phyloP scores from a whole-genome alignment of 2,888 invertebrate genomes.

The Trissolcus brochymenae region DNA sequence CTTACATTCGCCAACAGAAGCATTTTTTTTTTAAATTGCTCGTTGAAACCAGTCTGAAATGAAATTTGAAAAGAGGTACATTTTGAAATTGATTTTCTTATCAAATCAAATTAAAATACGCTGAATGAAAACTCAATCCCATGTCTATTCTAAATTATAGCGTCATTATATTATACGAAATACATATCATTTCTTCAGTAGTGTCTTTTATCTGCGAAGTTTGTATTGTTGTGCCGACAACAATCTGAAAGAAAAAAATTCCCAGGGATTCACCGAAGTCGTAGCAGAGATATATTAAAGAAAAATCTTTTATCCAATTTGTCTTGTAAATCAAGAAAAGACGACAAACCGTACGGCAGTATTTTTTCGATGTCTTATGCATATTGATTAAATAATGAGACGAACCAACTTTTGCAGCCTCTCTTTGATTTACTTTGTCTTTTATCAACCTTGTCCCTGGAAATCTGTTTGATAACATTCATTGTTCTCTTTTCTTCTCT shows the following conservation, averaged over 20 bases:
- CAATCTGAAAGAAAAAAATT: conserved; percentile 33
- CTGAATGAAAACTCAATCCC: neutral
- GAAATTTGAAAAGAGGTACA: neutral
- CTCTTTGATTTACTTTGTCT: neutral
- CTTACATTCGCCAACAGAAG: too few relatives aligned
- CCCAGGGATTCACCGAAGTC: conserved; percentile 5
- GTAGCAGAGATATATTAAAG: conserved; percentile 24
- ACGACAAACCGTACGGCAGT: neutral
- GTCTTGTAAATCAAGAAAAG: conserved; percentile 42
- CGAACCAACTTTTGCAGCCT: neutral
- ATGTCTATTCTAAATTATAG: conserved; percentile 1
- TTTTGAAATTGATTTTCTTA: neutral
- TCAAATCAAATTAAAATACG: neutral
- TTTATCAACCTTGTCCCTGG: neutral
- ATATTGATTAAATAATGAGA: conserved; percentile 37
- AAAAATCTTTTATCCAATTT: conserved; percentile 46
- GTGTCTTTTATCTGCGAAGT: conserved; percentile 26
- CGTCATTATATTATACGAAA: conserved; percentile 21
- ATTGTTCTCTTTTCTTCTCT: neutral
- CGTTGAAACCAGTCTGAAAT: neutral
- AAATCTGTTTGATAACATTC: neutral
- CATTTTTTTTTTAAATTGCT: neutral
- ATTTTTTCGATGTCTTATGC: conserved; percentile 27
- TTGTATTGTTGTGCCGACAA: conserved; percentile 38
- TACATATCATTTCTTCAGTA: conserved; percentile 17